Evolutionary conservation across 1,140 invertebrate genomes (phyloP).

Genomic region (Anoplolepis gracilipes): DNA sequence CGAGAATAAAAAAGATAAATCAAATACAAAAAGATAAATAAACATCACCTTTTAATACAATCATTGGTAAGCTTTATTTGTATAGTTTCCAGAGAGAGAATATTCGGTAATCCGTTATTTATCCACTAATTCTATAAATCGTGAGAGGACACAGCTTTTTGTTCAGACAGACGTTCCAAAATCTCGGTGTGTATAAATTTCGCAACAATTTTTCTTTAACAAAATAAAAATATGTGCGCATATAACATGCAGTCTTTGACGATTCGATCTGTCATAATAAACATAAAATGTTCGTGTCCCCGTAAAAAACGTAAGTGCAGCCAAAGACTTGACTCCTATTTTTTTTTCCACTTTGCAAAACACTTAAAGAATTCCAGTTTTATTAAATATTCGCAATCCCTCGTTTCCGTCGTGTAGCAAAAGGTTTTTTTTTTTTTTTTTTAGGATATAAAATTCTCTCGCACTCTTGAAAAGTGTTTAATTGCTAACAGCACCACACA

Average conservation of each 20-base stretch:
- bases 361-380: constrained; percentile 36
- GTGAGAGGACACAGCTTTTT: constrained; percentile 64
- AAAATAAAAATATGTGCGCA: constrained; percentile 43
- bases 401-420: constrained; percentile 42
- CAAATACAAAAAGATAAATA: constrained; percentile 56
- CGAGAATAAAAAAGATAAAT: no score
- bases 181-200: constrained; percentile 63
- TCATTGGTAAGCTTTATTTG: constrained; percentile 84
- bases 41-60: constrained; percentile 76
- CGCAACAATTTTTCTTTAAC: constrained; percentile 30
- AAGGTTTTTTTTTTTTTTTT: background rate
- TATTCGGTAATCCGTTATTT: constrained; percentile 82
- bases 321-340: background rate
- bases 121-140: constrained; percentile 81
- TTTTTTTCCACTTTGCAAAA: constrained; percentile 14
- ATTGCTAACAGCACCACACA: constrained; percentile 70
- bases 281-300: constrained; percentile 36
- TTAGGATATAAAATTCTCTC: constrained; percentile 66
- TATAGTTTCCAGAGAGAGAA: constrained; percentile 80
- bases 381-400: constrained; percentile 39
- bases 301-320: constrained; percentile 1
- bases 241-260: constrained; percentile 29
- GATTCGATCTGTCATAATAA: background rate
- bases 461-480: constrained; percentile 55
- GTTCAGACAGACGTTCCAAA: constrained; percentile 56